phyloP scores from a whole-genome alignment of 2,888 invertebrate species.

The Ditula angustiorana region DNA sequence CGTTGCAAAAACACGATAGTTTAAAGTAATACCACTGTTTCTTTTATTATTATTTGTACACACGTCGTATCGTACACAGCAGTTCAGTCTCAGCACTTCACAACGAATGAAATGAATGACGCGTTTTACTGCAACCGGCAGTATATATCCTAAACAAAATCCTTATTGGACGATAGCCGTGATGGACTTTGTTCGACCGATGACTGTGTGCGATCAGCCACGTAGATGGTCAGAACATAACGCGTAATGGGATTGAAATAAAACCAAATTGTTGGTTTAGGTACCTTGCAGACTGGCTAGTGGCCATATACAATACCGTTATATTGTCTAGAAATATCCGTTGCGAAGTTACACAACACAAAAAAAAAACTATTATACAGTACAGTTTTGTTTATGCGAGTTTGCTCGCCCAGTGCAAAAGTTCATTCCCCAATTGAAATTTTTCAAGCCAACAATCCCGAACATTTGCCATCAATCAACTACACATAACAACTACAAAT shows the following conservation, averaged over 20 bases:
- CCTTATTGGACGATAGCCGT: slow-evolving; percentile 28
- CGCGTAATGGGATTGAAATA: slow-evolving; percentile 41
- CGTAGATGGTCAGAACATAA: slow-evolving; percentile 40
- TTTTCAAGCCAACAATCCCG: background rate
- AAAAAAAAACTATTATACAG: slow-evolving; percentile 14
- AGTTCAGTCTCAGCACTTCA: slow-evolving; percentile 13
- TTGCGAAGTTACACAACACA: slow-evolving; percentile 31
- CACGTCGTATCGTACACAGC: slow-evolving; percentile 26
- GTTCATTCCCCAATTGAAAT: background rate
- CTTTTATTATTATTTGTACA: slow-evolving; percentile 5
- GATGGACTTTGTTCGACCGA: slow-evolving; percentile 45
- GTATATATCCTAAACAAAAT: slow-evolving; percentile 32
- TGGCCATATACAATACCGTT: too few species aligned
- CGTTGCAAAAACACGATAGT: slow-evolving; percentile 6
- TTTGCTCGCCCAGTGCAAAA: background rate
- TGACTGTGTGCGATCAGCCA: slow-evolving; percentile 42
- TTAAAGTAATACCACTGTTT: background rate
- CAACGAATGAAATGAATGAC: slow-evolving; percentile 35
- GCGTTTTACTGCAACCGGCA: slow-evolving; percentile 25
- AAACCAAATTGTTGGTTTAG: slow-evolving; percentile 3
- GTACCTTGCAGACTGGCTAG: background rate
- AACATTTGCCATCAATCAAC: slow-evolving; percentile 14
- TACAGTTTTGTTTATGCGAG: slow-evolving; percentile 19
- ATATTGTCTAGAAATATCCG: slow-evolving; percentile 14
- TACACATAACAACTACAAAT: slow-evolving; percentile 16